Percentiles rank a stretch among this genome's conserved stretches.
phyloP scores from a whole-genome alignment of 2,888 invertebrate genomes.

The Serrognathus titanus region DNA sequence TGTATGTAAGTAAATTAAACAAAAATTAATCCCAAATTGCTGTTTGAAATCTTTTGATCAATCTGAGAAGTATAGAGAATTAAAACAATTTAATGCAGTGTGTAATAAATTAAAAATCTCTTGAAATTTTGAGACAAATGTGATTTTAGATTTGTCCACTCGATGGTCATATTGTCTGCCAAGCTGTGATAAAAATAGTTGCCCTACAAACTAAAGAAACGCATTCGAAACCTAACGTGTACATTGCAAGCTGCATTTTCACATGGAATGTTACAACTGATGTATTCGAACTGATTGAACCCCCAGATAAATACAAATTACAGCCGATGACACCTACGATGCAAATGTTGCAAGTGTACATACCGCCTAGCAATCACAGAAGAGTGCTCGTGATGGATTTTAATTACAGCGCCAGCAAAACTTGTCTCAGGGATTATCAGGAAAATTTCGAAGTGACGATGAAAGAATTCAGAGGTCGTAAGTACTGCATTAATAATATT shows the following conservation, averaged over 20 bases:
- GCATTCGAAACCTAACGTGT: conserved; percentile 37
- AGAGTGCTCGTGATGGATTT: conserved; percentile 41
- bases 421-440: conserved; percentile 43
- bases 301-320: conserved; percentile 34
- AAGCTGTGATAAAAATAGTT: conserved; percentile 48
- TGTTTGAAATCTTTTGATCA: background rate
- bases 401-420: conserved; percentile 32
- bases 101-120: background rate
- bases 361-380: conserved; percentile 32
- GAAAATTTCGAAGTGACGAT: conserved; percentile 40
- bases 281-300: conserved; percentile 43
- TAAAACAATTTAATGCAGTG: background rate
- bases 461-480: conserved; percentile 9
- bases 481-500: too few species aligned
- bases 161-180: conserved; percentile 47
- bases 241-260: conserved; percentile 42
- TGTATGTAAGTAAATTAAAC: conserved; percentile 39
- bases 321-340: conserved; percentile 32
- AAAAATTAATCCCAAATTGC: too few species aligned
- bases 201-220: conserved; percentile 36
- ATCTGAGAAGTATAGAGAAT: background rate
- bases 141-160: conserved; percentile 46
- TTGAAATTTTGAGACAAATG: conserved; percentile 5
- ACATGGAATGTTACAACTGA: conserved; percentile 46
- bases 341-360: conserved; percentile 31